These are phyloP conservation scores for Lutjanus argentimaculatus DNA, from an alignment of 2,797 vertebrate species.

Conservation along the genomic window DNA sequence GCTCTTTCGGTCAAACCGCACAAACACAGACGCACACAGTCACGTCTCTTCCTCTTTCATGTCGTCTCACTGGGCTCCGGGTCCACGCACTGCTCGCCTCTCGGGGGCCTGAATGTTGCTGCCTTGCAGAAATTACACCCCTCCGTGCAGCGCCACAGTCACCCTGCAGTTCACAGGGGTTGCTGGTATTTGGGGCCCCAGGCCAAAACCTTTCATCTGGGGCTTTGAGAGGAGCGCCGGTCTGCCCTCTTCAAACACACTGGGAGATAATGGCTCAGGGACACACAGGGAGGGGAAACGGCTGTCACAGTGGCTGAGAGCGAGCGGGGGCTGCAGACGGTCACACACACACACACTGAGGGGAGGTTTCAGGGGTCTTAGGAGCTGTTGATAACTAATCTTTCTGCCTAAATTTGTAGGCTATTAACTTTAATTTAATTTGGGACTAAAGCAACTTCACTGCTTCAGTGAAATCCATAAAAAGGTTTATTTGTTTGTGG, in stretches of 20 bases:
- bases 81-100: conserved; percentile 42
- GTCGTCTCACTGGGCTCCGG: conserved; percentile 37
- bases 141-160: conserved; percentile 35
- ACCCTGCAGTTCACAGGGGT: conserved; percentile 72
- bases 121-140: conserved; percentile 76
- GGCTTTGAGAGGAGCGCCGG: conserved; percentile 73
- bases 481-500: not conserved
- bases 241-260: conserved; percentile 80
- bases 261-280: conserved; percentile 76
- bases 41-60: conserved; percentile 52
- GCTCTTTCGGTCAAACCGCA: conserved; percentile 44
- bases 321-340: conserved; percentile 26
- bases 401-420: not conserved
- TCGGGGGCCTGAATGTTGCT: conserved; percentile 53
- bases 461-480: not conserved
- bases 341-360: conserved; percentile 5
- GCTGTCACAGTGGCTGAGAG: conserved; percentile 41
- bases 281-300: conserved; percentile 58
- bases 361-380: conserved; percentile 10
- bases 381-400: conserved; percentile 23
- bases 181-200: conserved; percentile 82
- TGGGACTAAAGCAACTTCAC: not conserved
- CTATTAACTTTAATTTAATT: conserved; percentile 25
- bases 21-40: conserved; percentile 35
- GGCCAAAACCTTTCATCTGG: conserved; percentile 85